These are phyloP conservation scores for Dryocosmus kuriphilus DNA, from an alignment of 2,888 invertebrate species.

Conservation along the genomic window DNA sequence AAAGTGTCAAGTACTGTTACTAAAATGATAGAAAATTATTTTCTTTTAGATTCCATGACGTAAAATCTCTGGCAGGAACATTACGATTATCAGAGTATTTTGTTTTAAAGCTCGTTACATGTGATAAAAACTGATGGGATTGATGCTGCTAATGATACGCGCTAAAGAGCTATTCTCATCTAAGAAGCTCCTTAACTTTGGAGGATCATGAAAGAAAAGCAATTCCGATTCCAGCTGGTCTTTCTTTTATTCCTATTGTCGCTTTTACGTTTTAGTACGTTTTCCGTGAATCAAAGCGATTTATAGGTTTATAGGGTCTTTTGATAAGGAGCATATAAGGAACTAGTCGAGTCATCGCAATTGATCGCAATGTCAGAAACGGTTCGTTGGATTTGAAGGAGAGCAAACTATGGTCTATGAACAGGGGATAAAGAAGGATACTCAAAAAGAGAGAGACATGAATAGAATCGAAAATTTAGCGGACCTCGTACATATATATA, in stretches of 20 bases:
- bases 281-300: slow-evolving; percentile 49
- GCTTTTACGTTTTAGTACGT: slow-evolving; percentile 53
- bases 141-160: slow-evolving; percentile 34
- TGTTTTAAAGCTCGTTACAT: not conserved
- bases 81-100: no score
- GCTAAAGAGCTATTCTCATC: slow-evolving; percentile 45
- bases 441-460: not conserved
- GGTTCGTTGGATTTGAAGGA: slow-evolving; percentile 43
- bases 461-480: not conserved
- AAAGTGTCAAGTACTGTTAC: no score
- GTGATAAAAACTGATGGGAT: not conserved
- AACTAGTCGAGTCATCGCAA: slow-evolving; percentile 35
- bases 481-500: slow-evolving; percentile 62
- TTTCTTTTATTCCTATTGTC: not conserved
- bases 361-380: slow-evolving; percentile 43
- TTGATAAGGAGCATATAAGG: not conserved
- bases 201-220: slow-evolving; percentile 42
- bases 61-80: no score
- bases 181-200: slow-evolving; percentile 48
- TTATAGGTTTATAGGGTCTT: slow-evolving; percentile 55
- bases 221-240: slow-evolving; percentile 29
- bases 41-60: no score
- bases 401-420: not conserved
- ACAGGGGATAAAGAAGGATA: not conserved
- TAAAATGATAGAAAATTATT: no score